Evolutionary conservation across 2,888 invertebrate genomes (phyloP), one percentile per base, ranked within the genome.

Genomic region (Cantharis lateralis): DNA sequence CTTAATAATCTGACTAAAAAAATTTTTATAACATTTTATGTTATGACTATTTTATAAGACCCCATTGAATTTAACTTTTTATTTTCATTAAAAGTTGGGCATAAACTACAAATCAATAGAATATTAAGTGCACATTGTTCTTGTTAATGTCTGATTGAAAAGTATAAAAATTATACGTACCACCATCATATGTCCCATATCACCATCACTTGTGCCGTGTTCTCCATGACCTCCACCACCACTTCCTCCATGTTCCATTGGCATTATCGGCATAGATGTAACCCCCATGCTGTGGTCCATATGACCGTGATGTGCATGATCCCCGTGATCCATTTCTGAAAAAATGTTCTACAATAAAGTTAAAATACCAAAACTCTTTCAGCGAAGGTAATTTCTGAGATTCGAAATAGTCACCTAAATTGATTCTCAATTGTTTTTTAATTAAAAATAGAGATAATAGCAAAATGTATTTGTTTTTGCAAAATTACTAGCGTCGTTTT

Each of bases 321-420:
- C 11, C 10, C 62, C 68, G 74, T 74, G 78, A 66, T 73, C 73
- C 78, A 78, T 78, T 70, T 76, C 76, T 76, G 26, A 16, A 76
- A 74, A 16, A 24, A 74, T 62, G 13, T n/a, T 48, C 13, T 5
- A n/a, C 13, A 32, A n/a, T 32, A n/a, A n/a, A 48, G n/a, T 48
- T 48, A 48, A n/a, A 5, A n/a, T 48, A 48, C 7, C 4, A 5
- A 48, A 48, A 48, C 7, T 48, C n/a, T 48, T n/a, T 1, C 2
- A 48, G n/a, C 0, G 2, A 48, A 7, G n/a, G 4, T 2, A 48
- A n/a, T n/a, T 48, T 32, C 1, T 48, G 48, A n/a, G 9, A 48
- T 48, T 48, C n/a, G 5, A 48, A 48, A 48, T n/a, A 48, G 11
- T 48, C n/a, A 48, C 4, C 48, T 48, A 1, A 48, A 5, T 13